Evolutionary conservation across 1,140 invertebrate species (phyloP).

Genomic region (Pentalonia nigronervosa): DNA sequence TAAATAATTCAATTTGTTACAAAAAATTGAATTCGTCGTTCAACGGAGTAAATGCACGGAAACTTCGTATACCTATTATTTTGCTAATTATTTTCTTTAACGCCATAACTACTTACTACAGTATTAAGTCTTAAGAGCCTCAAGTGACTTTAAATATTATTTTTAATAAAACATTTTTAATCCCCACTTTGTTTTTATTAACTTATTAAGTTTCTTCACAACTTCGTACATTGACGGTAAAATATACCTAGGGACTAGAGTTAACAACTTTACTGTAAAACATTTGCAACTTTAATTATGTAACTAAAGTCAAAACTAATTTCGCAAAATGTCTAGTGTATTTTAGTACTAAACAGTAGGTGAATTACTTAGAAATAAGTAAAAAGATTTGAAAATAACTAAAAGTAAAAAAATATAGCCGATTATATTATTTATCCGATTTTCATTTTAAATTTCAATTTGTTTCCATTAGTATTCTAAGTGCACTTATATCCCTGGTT

Average conservation of each 20-base stretch:
- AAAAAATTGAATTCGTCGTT: background rate
- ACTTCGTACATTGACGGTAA: background rate
- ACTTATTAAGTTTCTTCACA: background rate
- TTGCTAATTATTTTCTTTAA: background rate
- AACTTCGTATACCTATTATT: background rate
- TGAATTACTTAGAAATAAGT: background rate
- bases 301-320: slow-evolving; percentile 12
- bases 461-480: slow-evolving; percentile 18
- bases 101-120: background rate
- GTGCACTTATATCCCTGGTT: background rate
- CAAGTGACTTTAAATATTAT: background rate
- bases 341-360: background rate
- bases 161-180: slow-evolving; percentile 16
- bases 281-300: background rate
- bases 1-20: background rate
- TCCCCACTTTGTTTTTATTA: background rate
- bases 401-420: background rate
- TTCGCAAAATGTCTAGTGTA: background rate
- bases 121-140: background rate
- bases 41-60: background rate
- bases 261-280: background rate
- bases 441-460: background rate
- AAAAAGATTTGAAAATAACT: background rate
- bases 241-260: background rate
- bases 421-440: background rate